phyloP scores from a whole-genome alignment of 1,140 invertebrate genomes.

The Oryzaephilus surinamensis region DNA sequence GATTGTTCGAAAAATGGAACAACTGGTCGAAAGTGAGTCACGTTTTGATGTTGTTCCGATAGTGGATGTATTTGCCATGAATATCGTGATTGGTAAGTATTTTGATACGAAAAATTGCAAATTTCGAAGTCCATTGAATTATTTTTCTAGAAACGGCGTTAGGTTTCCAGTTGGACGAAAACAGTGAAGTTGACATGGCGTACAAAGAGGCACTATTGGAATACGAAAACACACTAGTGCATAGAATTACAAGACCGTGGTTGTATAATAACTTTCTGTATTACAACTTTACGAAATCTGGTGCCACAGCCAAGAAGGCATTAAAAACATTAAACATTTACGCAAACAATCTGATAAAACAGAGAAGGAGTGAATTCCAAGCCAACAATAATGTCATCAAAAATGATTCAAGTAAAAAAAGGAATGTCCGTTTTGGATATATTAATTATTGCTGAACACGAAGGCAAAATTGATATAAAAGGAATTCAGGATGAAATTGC shows the following conservation, averaged over 20 bases:
- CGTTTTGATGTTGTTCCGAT: slow-evolving; percentile 53
- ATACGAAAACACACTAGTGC: too few relatives aligned
- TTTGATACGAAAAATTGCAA: slow-evolving; percentile 2
- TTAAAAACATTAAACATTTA: slow-evolving; percentile 51
- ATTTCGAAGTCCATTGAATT: background rate
- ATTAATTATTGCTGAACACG: slow-evolving; percentile 47
- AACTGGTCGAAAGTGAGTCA: slow-evolving; percentile 30
- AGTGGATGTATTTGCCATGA: background rate
- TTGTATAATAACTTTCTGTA: slow-evolving; percentile 40
- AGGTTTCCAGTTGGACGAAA: slow-evolving; percentile 58
- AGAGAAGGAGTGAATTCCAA: slow-evolving; percentile 8
- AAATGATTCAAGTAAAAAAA: slow-evolving; percentile 35
- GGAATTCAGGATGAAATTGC: slow-evolving; percentile 76
- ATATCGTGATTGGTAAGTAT: background rate
- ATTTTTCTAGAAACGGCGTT: slow-evolving; percentile 65
- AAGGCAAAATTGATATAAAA: slow-evolving; percentile 41
- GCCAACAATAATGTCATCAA: slow-evolving; percentile 1
- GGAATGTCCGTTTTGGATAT: slow-evolving; percentile 72
- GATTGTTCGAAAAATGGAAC: slow-evolving; percentile 41
- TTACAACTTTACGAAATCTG: slow-evolving; percentile 39
- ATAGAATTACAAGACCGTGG: slow-evolving; percentile 55
- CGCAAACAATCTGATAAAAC: slow-evolving; percentile 37
- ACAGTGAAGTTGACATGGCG: slow-evolving; percentile 46
- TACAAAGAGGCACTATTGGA: slow-evolving; percentile 45
- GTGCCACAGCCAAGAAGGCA: slow-evolving; percentile 37